These are phyloP conservation scores for Trichoplusia ni DNA, from an alignment of 1,140 invertebrate species.

Conservation along the genomic window DNA sequence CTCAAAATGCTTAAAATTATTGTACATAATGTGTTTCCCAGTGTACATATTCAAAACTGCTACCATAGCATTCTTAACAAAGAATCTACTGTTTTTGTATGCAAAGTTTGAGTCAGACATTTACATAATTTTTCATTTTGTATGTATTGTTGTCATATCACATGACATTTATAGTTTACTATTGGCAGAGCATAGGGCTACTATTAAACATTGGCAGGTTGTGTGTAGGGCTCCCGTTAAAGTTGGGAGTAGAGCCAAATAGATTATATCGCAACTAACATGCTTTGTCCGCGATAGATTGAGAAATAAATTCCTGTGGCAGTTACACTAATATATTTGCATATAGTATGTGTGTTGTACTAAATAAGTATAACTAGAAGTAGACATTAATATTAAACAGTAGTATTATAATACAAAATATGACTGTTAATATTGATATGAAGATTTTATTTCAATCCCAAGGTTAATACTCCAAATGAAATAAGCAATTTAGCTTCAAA, in stretches of 20 bases:
- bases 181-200: background rate
- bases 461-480: too few relatives aligned
- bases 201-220: slow-evolving; percentile 8
- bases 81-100: slow-evolving; percentile 19
- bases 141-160: slow-evolving; percentile 9
- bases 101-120: slow-evolving; percentile 1
- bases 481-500: too few relatives aligned
- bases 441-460: too few relatives aligned
- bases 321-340: background rate
- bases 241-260: background rate
- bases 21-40: too few relatives aligned
- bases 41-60: too few relatives aligned
- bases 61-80: background rate
- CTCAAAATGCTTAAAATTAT: too few relatives aligned
- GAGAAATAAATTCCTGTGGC: background rate
- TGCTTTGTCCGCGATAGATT: background rate
- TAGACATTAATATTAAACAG: too few relatives aligned
- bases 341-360: too few relatives aligned
- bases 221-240: background rate
- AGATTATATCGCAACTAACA: slow-evolving; percentile 12
- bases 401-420: too few relatives aligned
- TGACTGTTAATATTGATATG: too few relatives aligned
- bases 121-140: slow-evolving; percentile 13
- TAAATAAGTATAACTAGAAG: too few relatives aligned
- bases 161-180: background rate